These are phyloP conservation scores for Alviniconcha strummeri DNA, from an alignment of 2,888 invertebrate genomes.

Conservation along the genomic window DNA sequence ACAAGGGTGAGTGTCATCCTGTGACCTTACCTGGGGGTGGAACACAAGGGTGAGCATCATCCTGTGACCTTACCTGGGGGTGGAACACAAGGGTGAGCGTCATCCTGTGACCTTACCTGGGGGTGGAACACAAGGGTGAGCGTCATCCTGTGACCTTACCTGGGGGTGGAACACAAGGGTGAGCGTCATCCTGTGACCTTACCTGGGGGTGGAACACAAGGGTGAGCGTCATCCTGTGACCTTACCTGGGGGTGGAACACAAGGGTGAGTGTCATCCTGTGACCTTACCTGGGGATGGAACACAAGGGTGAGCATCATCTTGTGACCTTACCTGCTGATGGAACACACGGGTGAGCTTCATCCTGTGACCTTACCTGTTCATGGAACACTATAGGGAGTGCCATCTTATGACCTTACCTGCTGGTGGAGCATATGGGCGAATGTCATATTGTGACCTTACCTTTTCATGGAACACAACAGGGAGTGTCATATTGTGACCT, in stretches of 20 bases:
- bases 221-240: slow-evolving; percentile 29
- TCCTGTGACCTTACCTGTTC: slow-evolving; percentile 27
- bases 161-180: slow-evolving; percentile 23
- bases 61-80: slow-evolving; percentile 23
- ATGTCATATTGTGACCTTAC: slow-evolving; percentile 17
- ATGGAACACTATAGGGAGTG: slow-evolving; percentile 6
- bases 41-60: slow-evolving; percentile 24
- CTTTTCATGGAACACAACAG: not conserved
- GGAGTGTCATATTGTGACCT: slow-evolving; percentile 21
- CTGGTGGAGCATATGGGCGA: slow-evolving; percentile 23
- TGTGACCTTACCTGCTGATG: slow-evolving; percentile 25
- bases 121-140: slow-evolving; percentile 27
- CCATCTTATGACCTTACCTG: slow-evolving; percentile 11
- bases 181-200: slow-evolving; percentile 23
- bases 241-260: slow-evolving; percentile 8
- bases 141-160: slow-evolving; percentile 19
- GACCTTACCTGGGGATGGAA: slow-evolving; percentile 19
- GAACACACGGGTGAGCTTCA: slow-evolving; percentile 20
- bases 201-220: not conserved
- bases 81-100: slow-evolving; percentile 24
- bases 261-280: slow-evolving; percentile 25
- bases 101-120: slow-evolving; percentile 21
- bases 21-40: slow-evolving; percentile 24
- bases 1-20: slow-evolving; percentile 19
- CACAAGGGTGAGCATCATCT: slow-evolving; percentile 16